Evolutionary conservation across 2,113 vertebrate species (phyloP), one percentile per base, ranked within the genome.

Genomic region (Lophotis ruficrista): DNA sequence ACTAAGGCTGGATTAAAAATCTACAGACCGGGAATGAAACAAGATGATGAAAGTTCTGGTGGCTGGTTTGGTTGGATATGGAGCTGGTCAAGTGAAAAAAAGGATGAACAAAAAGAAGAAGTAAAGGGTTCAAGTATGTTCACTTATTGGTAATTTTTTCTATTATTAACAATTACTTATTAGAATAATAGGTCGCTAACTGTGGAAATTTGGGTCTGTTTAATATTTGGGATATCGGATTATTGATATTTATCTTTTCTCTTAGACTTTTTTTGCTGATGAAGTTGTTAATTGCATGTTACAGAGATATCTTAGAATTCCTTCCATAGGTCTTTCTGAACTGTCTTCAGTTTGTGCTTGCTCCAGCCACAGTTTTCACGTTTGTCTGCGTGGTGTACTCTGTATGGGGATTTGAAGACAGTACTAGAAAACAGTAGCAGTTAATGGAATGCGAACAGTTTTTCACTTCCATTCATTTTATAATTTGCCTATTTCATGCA

Each of bases 31-130:
- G 99, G 99, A 61, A 43, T 98, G 69, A 99, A 99, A 96, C 98
- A 98, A 97, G 98, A 99, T 93, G 99, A 99, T 86, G 99, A 99
- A 93, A 97, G 98, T 90, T 98, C 98, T 70, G 97, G 98, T 97
- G 99, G 99, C 78, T 99, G 99, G 99, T 94, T 99, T 65, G 95
- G 97, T 80, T 99, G 99, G 99, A 97, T 99, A 86, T 99, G 99
- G 99, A 98, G 90, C 95, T 99, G 99, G 99, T 98, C 98, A 56
- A 98, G 97, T 96, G 89, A 97, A 43, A 93, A 95, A 33, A 90
- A 93, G 27, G 14, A 96, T 33, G 54, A 98, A 57, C 28, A 97
- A 78, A 93, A 78, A 30, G 98, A 98, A 80, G 99, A 99, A 57
- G 51, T 86, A 78, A 99, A 99, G 90, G 92, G 98, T 94, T 98